These are phyloP conservation scores for Hirundichthys speculiger DNA, from an alignment of 2,113 vertebrate genomes.

Conservation along the genomic window DNA sequence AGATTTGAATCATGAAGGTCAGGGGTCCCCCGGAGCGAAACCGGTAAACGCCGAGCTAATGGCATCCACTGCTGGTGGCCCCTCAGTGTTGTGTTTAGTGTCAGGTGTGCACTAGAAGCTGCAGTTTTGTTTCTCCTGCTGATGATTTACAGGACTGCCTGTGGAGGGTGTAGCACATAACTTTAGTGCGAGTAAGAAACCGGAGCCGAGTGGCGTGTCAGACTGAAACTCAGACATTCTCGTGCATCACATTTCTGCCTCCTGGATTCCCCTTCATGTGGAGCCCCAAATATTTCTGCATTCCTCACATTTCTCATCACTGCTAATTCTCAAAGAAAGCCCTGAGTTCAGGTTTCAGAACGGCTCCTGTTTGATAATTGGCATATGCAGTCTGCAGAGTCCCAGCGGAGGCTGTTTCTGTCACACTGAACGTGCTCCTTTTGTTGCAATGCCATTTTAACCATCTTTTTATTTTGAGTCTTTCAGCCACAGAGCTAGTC, in stretches of 20 bases:
- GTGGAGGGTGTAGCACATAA: conserved; percentile 59
- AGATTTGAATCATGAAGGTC: not conserved
- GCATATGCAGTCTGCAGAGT: conserved; percentile 57
- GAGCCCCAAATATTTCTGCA: conserved; percentile 56
- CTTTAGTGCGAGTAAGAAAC: conserved; percentile 44
- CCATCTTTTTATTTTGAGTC: conserved; percentile 36
- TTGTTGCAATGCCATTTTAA: conserved; percentile 36
- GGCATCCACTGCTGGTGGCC: not conserved
- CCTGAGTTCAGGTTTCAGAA: conserved; percentile 43
- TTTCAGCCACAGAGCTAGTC: conserved; percentile 28
- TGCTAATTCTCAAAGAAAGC: conserved; percentile 47
- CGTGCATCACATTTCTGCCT: conserved; percentile 35
- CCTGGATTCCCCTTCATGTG: conserved; percentile 37
- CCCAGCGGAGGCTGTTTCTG: conserved; percentile 24
- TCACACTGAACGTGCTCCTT: conserved; percentile 33
- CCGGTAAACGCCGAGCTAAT: not conserved
- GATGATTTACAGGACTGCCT: conserved; percentile 55
- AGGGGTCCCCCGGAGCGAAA: not conserved
- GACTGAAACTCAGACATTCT: conserved; percentile 27
- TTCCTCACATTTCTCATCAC: conserved; percentile 70
- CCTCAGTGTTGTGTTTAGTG: conserved; percentile 3
- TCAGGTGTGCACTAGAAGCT: conserved; percentile 37
- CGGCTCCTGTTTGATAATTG: conserved; percentile 56
- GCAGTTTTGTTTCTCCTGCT: conserved; percentile 27
- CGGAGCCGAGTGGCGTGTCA: conserved; percentile 17